Evolutionary conservation across 2,113 vertebrate species (phyloP).

Genomic region (Platysteira castanea): DNA sequence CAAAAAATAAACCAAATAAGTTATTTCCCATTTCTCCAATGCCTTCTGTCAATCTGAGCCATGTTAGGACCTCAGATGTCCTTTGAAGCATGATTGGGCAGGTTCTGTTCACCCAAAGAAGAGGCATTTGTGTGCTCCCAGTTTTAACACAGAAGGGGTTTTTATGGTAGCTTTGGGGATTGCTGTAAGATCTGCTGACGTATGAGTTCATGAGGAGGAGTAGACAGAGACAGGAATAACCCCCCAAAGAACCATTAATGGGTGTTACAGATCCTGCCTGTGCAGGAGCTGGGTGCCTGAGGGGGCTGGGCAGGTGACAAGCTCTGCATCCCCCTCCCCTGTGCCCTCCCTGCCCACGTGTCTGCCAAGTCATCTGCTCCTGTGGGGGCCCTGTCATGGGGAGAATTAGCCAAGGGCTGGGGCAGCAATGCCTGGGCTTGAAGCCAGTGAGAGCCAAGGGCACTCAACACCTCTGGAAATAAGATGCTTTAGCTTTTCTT

Average conservation of each 20-base stretch:
- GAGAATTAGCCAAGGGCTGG: background rate
- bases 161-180: background rate
- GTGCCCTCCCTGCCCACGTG: background rate
- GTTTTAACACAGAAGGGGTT: background rate
- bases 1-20: background rate
- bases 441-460: background rate
- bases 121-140: background rate
- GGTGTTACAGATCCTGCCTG: background rate
- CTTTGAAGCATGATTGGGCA: background rate
- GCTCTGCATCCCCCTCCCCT: background rate
- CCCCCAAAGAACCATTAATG: background rate
- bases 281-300: background rate
- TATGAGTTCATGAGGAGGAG: background rate
- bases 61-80: background rate
- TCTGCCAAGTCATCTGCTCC: background rate
- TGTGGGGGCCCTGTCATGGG: background rate
- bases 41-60: background rate
- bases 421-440: background rate
- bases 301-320: background rate
- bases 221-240: background rate
- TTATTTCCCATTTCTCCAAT: background rate
- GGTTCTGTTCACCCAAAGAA: background rate
- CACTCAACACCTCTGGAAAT: background rate
- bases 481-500: background rate
- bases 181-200: background rate